Evolutionary conservation across 2,888 invertebrate species (phyloP).

Genomic region (Diaperis boleti): DNA sequence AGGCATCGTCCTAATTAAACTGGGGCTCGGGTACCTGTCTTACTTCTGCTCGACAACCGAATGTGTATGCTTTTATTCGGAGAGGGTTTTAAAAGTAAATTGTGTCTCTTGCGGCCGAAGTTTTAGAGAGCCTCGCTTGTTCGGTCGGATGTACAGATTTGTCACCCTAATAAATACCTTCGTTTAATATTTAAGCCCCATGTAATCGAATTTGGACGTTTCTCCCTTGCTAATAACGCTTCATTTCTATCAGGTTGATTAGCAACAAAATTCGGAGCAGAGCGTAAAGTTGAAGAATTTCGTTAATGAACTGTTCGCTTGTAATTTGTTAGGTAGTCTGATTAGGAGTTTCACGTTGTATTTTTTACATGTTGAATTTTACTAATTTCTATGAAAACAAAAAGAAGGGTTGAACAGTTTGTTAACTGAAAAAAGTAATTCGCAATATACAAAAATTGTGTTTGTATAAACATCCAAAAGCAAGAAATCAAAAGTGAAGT

Average conservation of each 20-base stretch:
- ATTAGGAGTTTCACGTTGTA: too few relatives aligned
- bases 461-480: too few relatives aligned
- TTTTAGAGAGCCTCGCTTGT: conserved; percentile 17
- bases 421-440: too few relatives aligned
- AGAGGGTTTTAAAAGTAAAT: background rate
- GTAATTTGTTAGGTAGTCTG: too few relatives aligned
- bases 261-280: conserved; percentile 9
- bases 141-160: conserved; percentile 6
- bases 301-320: too few relatives aligned
- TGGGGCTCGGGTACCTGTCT: conserved; percentile 1
- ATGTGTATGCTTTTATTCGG: background rate
- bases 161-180: conserved; percentile 32
- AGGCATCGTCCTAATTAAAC: conserved; percentile 9
- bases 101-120: background rate
- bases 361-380: too few relatives aligned
- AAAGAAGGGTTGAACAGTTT: too few relatives aligned
- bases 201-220: conserved; percentile 24
- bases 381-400: too few relatives aligned
- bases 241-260: conserved; percentile 26
- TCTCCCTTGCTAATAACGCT: conserved; percentile 13
- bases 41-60: background rate
- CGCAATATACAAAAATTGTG: too few relatives aligned
- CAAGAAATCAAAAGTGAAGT: too few relatives aligned
- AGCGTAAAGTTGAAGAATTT: too few relatives aligned
- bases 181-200: conserved; percentile 22